Percentiles rank a stretch among this genome's conserved stretches.
These are phyloP conservation scores for Megaceryle alcyon DNA, from an alignment of 2,797 vertebrate species.

Conservation along the genomic window DNA sequence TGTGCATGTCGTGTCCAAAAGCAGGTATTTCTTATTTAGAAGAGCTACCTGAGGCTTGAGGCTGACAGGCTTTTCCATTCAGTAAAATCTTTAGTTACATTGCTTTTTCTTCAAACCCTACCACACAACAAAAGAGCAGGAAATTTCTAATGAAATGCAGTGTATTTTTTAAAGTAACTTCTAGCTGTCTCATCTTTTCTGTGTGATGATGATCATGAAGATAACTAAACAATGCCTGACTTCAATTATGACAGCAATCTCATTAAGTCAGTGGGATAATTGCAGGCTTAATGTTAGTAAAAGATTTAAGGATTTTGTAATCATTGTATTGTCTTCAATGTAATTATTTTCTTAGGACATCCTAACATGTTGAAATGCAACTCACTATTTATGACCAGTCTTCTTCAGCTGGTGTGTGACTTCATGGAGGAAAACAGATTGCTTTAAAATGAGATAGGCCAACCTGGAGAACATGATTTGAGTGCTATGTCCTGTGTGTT, in stretches of 20 bases:
- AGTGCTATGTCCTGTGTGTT: not conserved
- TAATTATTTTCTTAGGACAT: not conserved
- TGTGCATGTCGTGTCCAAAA: not conserved
- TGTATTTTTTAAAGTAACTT: not conserved
- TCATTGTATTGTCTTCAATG: not conserved
- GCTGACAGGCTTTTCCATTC: not conserved
- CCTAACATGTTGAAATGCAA: not conserved
- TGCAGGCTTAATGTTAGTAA: not conserved
- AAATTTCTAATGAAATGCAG: not conserved
- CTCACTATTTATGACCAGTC: not conserved
- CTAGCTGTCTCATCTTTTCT: not conserved
- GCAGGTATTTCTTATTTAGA: not conserved
- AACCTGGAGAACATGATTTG: not conserved
- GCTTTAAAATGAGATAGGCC: not conserved
- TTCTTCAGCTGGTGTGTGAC: not conserved
- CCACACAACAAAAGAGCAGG: not conserved
- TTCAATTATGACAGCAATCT: not conserved
- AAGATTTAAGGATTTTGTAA: conserved; percentile 23
- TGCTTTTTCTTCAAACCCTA: not conserved
- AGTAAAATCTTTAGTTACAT: not conserved
- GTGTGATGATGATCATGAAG: not conserved
- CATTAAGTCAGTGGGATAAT: not conserved
- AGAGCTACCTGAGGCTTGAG: not conserved
- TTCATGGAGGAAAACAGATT: not conserved
- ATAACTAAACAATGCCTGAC: not conserved